Percentiles rank a stretch among this genome's conserved stretches.
Conservation (phyloP, 1,140 invertebrate genomes). For the Scaptomyza hsui region DNA sequence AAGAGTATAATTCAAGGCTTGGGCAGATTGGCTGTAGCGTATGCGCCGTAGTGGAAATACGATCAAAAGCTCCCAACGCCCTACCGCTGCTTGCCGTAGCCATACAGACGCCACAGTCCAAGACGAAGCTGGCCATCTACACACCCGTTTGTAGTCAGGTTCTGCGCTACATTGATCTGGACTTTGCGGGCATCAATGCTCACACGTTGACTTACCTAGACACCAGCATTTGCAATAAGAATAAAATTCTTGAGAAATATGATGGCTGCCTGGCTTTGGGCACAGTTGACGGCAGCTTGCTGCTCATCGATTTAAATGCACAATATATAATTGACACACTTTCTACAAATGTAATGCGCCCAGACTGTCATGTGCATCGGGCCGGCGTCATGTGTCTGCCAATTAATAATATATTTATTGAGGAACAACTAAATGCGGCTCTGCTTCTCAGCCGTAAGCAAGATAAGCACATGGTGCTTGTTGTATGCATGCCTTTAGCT, state of each 20-base stretch:
- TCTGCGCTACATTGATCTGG: too few relatives aligned
- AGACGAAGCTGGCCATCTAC: too few relatives aligned
- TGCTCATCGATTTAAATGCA: slow-evolving; percentile 66
- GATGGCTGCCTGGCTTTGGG: slow-evolving; percentile 73
- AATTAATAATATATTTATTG: background rate
- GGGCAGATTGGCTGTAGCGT: too few relatives aligned
- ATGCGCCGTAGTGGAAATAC: too few relatives aligned
- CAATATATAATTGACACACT: background rate
- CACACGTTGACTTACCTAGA: slow-evolving; percentile 42
- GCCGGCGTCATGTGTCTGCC: background rate
- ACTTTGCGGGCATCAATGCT: background rate
- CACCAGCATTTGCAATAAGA: slow-evolving; percentile 14
- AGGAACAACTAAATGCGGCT: background rate
- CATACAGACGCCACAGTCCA: too few relatives aligned
- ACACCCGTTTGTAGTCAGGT: too few relatives aligned
- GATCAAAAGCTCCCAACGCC: too few relatives aligned
- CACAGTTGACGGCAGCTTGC: slow-evolving; percentile 49
- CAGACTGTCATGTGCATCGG: background rate
- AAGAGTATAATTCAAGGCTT: too few relatives aligned
- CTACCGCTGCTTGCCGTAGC: too few relatives aligned
- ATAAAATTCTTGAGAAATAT: slow-evolving; percentile 33
- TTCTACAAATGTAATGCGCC: background rate
- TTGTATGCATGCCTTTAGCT: slow-evolving; percentile 30
- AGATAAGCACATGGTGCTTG: slow-evolving; percentile 44
- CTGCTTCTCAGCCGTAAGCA: slow-evolving; percentile 10